These are phyloP conservation scores for Hydriomena furcata DNA, from an alignment of 2,888 invertebrate species.

Conservation along the genomic window DNA sequence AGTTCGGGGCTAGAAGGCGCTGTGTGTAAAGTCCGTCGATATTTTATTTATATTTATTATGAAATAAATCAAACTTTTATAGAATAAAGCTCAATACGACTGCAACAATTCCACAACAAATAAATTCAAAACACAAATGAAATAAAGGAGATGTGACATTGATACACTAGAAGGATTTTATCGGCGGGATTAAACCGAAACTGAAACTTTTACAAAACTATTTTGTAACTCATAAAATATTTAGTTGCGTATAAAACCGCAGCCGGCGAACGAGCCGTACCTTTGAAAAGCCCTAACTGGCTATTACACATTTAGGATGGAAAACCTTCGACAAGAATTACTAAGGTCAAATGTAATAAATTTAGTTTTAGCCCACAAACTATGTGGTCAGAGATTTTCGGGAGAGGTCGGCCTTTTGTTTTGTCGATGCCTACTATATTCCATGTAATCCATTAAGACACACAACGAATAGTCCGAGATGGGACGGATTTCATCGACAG, in stretches of 20 bases:
- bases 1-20: too few species aligned
- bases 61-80: too few species aligned
- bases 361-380: conserved; percentile 79
- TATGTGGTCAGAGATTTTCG: conserved; percentile 78
- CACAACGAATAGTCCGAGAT: conserved; percentile 73
- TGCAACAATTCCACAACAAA: conserved; percentile 3
- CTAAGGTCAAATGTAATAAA: conserved; percentile 82
- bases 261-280: conserved; percentile 61
- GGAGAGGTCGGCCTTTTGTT: conserved; percentile 73
- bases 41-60: too few species aligned
- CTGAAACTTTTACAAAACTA: conserved; percentile 63
- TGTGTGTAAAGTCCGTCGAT: too few species aligned
- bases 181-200: conserved; percentile 57
- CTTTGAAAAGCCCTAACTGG: conserved; percentile 72
- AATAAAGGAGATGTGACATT: conserved; percentile 36
- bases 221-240: conserved; percentile 79
- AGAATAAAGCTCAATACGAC: neutral
- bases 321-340: conserved; percentile 78
- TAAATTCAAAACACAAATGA: conserved; percentile 17
- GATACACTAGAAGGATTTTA: conserved; percentile 47
- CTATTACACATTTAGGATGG: conserved; percentile 71
- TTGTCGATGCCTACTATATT: conserved; percentile 79
- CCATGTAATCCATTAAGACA: conserved; percentile 79
- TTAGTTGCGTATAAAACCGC: conserved; percentile 75
- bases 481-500: conserved; percentile 75